These are phyloP conservation scores for Calvadosia cruxmelitensis DNA, from an alignment of 30 jellyfish, hydroid and myxozoan genomes.

Conservation along the genomic window DNA sequence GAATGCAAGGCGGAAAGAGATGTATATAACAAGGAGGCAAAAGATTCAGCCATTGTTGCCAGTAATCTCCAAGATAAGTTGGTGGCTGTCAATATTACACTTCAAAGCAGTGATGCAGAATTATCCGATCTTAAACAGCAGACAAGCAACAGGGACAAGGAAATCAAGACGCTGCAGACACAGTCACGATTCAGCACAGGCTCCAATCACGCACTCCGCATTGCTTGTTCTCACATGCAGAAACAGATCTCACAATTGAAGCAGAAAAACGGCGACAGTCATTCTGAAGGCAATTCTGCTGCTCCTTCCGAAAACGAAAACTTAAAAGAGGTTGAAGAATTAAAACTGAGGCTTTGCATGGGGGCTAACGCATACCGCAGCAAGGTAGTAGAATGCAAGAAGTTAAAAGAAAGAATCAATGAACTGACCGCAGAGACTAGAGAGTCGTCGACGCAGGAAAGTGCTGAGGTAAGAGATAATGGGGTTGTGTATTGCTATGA, in stretches of 20 bases:
- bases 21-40: not conserved
- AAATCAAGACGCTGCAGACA: not conserved
- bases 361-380: conserved; percentile 58
- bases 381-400: conserved; percentile 40
- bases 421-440: not conserved
- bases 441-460: not conserved
- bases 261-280: conserved; percentile 11
- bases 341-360: conserved; percentile 46
- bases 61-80: not conserved
- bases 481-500: too few species aligned
- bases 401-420: conserved; percentile 10
- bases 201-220: conserved; percentile 56
- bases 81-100: not conserved
- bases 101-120: not conserved
- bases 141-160: not conserved
- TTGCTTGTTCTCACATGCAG: conserved; percentile 49
- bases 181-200: conserved; percentile 21
- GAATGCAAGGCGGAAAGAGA: not conserved
- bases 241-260: conserved; percentile 41
- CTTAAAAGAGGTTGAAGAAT: conserved; percentile 42
- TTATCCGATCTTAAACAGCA: not conserved
- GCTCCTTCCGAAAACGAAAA: not conserved
- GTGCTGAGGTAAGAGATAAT: too few species aligned
- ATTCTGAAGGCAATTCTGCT: not conserved
- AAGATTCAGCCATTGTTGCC: not conserved